Conservation (phyloP, 2,113 vertebrate species). For the Stigmatopora nigra region DNA sequence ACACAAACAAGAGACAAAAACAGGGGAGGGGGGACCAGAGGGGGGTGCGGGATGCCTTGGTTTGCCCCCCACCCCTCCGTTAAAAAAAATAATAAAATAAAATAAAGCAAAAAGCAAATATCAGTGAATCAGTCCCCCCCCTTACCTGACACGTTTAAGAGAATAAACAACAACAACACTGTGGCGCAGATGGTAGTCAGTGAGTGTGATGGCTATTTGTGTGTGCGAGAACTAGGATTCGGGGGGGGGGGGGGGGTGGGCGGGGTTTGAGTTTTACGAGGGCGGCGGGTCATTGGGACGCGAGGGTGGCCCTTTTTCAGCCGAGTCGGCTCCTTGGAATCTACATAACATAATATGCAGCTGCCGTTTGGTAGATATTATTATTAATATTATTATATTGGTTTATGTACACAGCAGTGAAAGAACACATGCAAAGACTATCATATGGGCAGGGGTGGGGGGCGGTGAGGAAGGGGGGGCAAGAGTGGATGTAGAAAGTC, state of each 20-base stretch:
- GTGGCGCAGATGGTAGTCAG: slow-evolving; percentile 52
- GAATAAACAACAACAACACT: slow-evolving; percentile 49
- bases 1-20: slow-evolving; percentile 66
- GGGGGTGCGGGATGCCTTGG: slow-evolving; percentile 55
- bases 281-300: slow-evolving; percentile 13
- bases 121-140: slow-evolving; percentile 30
- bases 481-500: slow-evolving; percentile 55
- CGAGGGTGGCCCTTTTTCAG: slow-evolving; percentile 60
- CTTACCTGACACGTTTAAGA: slow-evolving; percentile 54
- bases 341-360: slow-evolving; percentile 73
- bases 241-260: slow-evolving; percentile 41
- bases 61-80: slow-evolving; percentile 55
- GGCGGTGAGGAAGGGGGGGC: slow-evolving; percentile 27
- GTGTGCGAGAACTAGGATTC: slow-evolving; percentile 33
- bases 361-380: slow-evolving; percentile 68
- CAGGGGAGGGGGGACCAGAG: slow-evolving; percentile 27
- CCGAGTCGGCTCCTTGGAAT: slow-evolving; percentile 64
- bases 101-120: slow-evolving; percentile 41
- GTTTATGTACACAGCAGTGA: slow-evolving; percentile 74
- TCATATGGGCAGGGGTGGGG: slow-evolving; percentile 59
- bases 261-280: slow-evolving; percentile 18
- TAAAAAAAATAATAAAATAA: slow-evolving; percentile 46
- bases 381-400: slow-evolving; percentile 47
- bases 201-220: slow-evolving; percentile 53
- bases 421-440: slow-evolving; percentile 75